Evolutionary conservation across 2,113 vertebrate genomes (phyloP), one percentile per base, ranked within the genome.

Genomic region (Arizona elegans): DNA sequence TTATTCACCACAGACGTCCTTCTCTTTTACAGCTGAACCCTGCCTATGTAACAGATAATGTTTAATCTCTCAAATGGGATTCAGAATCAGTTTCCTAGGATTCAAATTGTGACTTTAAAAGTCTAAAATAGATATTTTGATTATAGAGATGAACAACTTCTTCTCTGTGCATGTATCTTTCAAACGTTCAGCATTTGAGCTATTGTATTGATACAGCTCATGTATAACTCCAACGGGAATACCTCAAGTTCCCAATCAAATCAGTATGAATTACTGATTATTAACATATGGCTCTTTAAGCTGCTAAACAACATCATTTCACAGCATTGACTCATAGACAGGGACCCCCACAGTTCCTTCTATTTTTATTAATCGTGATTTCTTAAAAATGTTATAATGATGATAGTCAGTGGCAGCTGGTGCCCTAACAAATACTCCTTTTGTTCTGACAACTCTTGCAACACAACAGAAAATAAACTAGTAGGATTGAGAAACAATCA

Each of bases 31-130:
- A 50, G 24, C 15, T 58, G 24, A 56, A 38, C 21, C 10, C 12
- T 90, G 88, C 12, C 26, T 8, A 3, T 53, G 50, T n/a, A 7
- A 85, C 24, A 4, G 19, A 26, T 86, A 54, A 11, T 33, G 12
- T 87, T 86, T 91, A 56, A 91, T 86, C 15, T 91, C 53, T 91
- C 75, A 58, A 91, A 91, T 91, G 86, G 54, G 55, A 62, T 92
- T 87, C 43, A 87, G 43, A 54, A 38, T 81, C 65, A 91, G 5
- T 59, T 92, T 59, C 26, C 9, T 52, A 52, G 91, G 43, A 52
- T 87, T 92, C 85, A 62, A 52, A 87, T 53, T 56, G n/a, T 62
- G 24, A 47, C 58, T 59, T 92, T 47, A 87, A 56, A 92, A 58
- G 19, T 62, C 43, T 43, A 52, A 24, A 87, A 86, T 23, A 91